Percentiles rank a stretch among this genome's conserved stretches.
Evolutionary conservation across 2,113 vertebrate species (phyloP).

Genomic region (Donacobius atricapilla): DNA sequence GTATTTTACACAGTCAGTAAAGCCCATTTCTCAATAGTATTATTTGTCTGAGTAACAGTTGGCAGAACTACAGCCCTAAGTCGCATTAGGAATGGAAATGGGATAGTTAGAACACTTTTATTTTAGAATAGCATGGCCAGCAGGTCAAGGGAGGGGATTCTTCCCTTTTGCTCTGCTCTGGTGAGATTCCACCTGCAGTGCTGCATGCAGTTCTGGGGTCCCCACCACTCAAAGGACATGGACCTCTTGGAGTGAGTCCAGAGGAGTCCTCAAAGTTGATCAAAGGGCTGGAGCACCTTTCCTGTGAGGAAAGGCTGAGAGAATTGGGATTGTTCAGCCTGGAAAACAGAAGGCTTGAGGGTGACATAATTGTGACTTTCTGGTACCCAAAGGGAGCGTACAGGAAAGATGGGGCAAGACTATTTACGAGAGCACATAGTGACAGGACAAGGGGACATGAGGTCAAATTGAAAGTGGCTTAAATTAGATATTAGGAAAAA

Average conservation of each 20-base stretch:
- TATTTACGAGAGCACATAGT: not conserved
- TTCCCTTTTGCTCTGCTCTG: not conserved
- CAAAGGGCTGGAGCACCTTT: not conserved
- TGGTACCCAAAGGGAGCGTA: not conserved
- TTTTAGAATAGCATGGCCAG: not conserved
- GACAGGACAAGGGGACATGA: fast-evolving
- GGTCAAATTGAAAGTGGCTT: not conserved
- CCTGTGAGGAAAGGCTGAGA: not conserved
- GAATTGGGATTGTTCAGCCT: not conserved
- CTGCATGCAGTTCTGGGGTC: not conserved
- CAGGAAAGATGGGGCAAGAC: not conserved
- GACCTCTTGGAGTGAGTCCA: not conserved
- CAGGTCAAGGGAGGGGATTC: not conserved
- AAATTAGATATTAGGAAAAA: not conserved
- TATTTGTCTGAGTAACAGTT: not conserved
- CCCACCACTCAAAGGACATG: not conserved
- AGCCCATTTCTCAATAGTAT: not conserved
- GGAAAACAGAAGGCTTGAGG: not conserved
- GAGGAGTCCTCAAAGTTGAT: not conserved
- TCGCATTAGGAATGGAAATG: not conserved
- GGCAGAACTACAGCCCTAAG: not conserved
- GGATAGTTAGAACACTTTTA: not conserved
- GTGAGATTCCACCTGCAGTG: not conserved
- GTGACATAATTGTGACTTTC: not conserved
- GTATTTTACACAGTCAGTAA: not conserved